Percentiles rank a stretch among this genome's conserved stretches.
phyloP scores from a whole-genome alignment of 2,113 vertebrate genomes.

The Rhinoderma darwinii region DNA sequence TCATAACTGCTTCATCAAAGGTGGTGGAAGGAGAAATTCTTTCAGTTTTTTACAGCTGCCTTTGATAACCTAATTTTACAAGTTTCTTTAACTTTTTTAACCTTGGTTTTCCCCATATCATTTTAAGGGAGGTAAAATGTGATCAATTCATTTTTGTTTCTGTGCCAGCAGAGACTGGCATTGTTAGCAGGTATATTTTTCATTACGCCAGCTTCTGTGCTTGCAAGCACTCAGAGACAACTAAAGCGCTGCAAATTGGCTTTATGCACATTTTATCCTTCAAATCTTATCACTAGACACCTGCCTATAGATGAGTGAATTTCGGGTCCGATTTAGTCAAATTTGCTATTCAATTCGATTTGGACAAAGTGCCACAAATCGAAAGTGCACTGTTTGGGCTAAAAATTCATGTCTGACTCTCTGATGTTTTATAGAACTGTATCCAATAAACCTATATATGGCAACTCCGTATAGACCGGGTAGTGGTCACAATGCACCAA shows the following conservation, averaged over 20 bases:
- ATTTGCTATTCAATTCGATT: too few relatives aligned
- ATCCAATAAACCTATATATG: too few relatives aligned
- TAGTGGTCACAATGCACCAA: too few relatives aligned
- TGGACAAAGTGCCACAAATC: too few relatives aligned
- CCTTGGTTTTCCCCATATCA: not conserved
- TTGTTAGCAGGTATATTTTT: slow-evolving; percentile 47
- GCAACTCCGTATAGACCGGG: too few relatives aligned
- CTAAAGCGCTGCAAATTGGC: not conserved
- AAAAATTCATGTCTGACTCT: too few relatives aligned
- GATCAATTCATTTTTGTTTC: slow-evolving; percentile 42
- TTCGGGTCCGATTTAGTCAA: too few relatives aligned
- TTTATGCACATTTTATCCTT: slow-evolving; percentile 10
- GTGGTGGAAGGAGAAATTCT: not conserved
- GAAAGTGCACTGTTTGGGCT: too few relatives aligned
- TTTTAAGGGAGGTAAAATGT: slow-evolving; percentile 19
- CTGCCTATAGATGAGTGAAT: not conserved
- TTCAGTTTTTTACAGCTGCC: not conserved
- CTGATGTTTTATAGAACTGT: too few relatives aligned
- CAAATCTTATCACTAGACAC: not conserved
- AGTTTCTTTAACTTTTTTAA: slow-evolving; percentile 20
- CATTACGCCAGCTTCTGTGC: slow-evolving; percentile 34
- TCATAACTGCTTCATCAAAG: not conserved
- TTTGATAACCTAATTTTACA: slow-evolving; percentile 13
- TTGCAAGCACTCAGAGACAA: not conserved
- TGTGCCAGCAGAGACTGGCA: slow-evolving; percentile 26